Base-by-base conservation (phyloP, 2,888 invertebrate genomes). In the Idaea aversata region DNA sequence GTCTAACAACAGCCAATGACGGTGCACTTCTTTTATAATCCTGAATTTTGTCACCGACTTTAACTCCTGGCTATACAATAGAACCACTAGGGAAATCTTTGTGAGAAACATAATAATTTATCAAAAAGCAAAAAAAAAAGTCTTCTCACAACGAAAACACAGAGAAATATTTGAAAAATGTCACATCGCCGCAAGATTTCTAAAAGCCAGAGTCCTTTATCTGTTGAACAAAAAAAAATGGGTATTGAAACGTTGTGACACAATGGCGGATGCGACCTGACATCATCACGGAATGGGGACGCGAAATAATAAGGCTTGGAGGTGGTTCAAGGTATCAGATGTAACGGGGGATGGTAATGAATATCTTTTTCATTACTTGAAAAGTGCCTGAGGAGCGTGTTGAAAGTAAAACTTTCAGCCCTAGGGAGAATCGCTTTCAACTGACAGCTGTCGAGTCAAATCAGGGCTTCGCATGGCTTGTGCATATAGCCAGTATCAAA, bases 261-360 rank as follows among this genome's bases (percentile, higher is more conserved):
- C 91, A 91, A 92, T 91, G 85, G 80, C 85, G 90, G 90, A 90
- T 88, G 81, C 85, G 88, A 88, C 88, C 91, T 90, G 91, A 92
- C 91, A 88, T 92, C 91, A 91, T 91, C 91, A 91, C 83, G 87
- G 89, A 91, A 91, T 88, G 90, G 84, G 91, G 88, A 87, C 90
- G 91, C 88, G 90, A 90, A 91, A 92, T 92, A 92, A 92, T 91
- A 92, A 91, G 90, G 88, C 90, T 81, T 65, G 74, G 69, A 57
- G 16, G 66, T 77, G 87, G 84, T 62, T 0, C 68, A 80, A 82
- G 66, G 0, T 34, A 65, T 0, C 57, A 1, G 71, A 65, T 62
- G 13, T 0, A 74, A 82, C 82, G 82, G 65, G 58, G 4, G n/a
- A 6, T 3, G 25, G 57, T 13, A 7, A n/a, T n/a, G n/a, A n/a